Evolutionary conservation across 2,113 vertebrate species (phyloP), one percentile per base, ranked within the genome.

Genomic region (Ramphastos sulfuratus): DNA sequence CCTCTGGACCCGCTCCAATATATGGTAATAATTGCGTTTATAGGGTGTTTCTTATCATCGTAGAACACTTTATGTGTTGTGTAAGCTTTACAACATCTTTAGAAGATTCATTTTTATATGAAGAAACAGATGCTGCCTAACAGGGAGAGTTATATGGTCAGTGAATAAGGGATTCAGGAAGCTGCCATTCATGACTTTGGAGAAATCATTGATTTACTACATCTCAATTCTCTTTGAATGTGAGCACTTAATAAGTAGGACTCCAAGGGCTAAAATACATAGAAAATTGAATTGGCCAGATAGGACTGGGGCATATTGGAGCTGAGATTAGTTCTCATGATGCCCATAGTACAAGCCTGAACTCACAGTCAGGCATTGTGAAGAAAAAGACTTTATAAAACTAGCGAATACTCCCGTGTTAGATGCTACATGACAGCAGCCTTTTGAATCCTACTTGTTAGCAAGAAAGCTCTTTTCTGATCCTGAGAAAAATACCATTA

Each of bases 371-470:
- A 12, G 42, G 7, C 15, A 10, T 19, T 69, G 56, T 10, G 13
- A 90, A 31, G 37, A 54, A 56, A 80, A 66, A 28, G 2, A 7
- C 12, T 8, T 1, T 35, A 4, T 15, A 58, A 78, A 86, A 23
- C 12, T 31, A 33, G 54, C 8, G 25, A 21, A 20, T 65, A 11
- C 2, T 12, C 81, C 28, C 46, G 4, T 76, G 19, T 42, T 2
- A 2, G 12, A 15, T 58, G 33, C 25, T 76, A 28, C 2, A 1
- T 24, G 35, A 44, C 0, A 1, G 10, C 65, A 89, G 42, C 19
- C 10, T 89, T 91, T 73, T 31, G 46, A 80, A 60, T 90, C 16
- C 1, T 30, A 85, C 37, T 21, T 77, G 5, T 77, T 77, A 85
- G 71, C 10, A 58, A 70, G 55, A 44, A 67, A 66, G 42, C 3